Percentiles rank a stretch among this genome's conserved stretches.
phyloP scores from a whole-genome alignment of 2,113 vertebrate species.

The Passer montanus region DNA sequence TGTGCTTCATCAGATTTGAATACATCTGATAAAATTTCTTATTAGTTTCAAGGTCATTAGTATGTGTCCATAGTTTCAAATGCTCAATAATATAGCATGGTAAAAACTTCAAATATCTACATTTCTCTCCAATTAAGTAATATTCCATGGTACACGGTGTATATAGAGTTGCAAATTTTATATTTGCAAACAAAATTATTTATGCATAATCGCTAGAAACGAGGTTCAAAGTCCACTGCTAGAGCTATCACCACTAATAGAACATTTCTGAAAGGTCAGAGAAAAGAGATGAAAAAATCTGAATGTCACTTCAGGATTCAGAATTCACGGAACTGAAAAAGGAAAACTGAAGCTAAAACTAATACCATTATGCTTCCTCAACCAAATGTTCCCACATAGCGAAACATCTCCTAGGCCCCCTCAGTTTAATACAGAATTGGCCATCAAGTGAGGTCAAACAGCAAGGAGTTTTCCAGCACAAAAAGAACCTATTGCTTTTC shows the following conservation, averaged over 20 bases:
- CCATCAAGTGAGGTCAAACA: neutral
- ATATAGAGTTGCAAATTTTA: accelerated
- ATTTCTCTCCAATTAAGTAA: neutral
- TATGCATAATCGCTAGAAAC: accelerated
- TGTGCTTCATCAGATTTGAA: neutral
- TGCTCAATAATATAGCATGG: too few species aligned
- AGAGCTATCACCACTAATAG: neutral
- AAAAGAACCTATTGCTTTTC: neutral
- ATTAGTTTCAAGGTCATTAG: neutral
- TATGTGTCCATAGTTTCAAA: neutral
- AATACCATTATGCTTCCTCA: accelerated
- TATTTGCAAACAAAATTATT: neutral
- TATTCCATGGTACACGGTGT: neutral
- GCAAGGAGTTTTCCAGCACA: neutral
- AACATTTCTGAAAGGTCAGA: neutral
- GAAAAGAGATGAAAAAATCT: neutral
- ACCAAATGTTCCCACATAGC: accelerated
- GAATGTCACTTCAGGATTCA: neutral
- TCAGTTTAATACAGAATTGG: neutral
- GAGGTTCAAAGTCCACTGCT: neutral
- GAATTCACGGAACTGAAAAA: neutral
- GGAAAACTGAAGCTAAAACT: accelerated
- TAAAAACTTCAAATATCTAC: neutral
- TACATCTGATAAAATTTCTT: neutral
- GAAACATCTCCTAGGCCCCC: accelerated